phyloP scores from a whole-genome alignment of 2,797 vertebrate species.

The Trachurus trachurus region DNA sequence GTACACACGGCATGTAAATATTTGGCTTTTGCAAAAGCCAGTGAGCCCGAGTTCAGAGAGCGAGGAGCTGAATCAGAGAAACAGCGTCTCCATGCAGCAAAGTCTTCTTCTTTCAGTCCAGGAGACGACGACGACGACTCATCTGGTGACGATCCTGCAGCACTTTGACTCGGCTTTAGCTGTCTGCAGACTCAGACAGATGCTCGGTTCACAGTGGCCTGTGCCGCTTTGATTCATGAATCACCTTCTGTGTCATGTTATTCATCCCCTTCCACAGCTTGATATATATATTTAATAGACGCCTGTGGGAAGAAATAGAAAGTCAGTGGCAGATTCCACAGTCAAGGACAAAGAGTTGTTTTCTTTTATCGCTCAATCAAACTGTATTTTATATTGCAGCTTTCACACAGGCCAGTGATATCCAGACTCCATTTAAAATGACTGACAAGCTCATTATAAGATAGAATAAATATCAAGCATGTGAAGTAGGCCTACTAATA shows the following conservation, averaged over 20 bases:
- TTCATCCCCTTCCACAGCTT: constrained; percentile 1
- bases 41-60: constrained; percentile 13
- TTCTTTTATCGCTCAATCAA: neutral
- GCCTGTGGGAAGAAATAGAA: constrained; percentile 41
- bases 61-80: constrained; percentile 8
- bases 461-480: too few species aligned
- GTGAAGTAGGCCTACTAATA: too few species aligned
- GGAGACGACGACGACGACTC: neutral
- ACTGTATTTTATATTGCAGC: neutral
- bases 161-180: constrained; percentile 8
- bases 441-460: too few species aligned
- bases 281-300: constrained; percentile 1
- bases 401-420: neutral
- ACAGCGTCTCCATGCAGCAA: neutral
- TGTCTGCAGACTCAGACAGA: neutral
- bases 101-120: neutral
- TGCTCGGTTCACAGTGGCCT: neutral
- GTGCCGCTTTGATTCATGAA: neutral
- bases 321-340: neutral
- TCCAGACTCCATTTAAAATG: too few species aligned
- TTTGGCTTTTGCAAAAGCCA: constrained; percentile 32
- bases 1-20: constrained; percentile 75
- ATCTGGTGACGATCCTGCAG: constrained; percentile 7
- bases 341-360: neutral
- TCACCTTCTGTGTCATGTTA: neutral